Percentiles rank a stretch among this genome's conserved stretches.
phyloP scores from a whole-genome alignment of 2,113 vertebrate species.

The Bubo blakistoni region DNA sequence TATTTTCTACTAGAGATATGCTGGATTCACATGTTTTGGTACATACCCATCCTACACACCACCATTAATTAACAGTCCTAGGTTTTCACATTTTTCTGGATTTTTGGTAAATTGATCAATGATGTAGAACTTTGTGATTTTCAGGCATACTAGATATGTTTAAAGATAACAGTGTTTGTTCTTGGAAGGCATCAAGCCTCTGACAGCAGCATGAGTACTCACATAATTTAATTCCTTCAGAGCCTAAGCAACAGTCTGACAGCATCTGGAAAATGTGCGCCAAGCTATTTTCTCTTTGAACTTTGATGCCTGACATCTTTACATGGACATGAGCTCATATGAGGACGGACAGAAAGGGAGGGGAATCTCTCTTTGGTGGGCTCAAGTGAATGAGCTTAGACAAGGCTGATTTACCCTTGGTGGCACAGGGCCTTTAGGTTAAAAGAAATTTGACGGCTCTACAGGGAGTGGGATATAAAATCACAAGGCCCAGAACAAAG shows the following conservation, averaged over 20 bases:
- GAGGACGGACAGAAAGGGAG: constrained; percentile 41
- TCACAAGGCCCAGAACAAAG: constrained; percentile 12
- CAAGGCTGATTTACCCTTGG: constrained; percentile 45
- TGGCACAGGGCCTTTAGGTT: constrained; percentile 37
- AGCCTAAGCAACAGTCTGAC: constrained; percentile 36
- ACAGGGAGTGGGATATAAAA: neutral
- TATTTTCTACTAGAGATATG: neutral
- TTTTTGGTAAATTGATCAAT: neutral
- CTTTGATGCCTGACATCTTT: constrained; percentile 43
- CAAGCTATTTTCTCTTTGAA: constrained; percentile 58
- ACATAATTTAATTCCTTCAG: constrained; percentile 51
- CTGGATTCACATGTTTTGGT: neutral
- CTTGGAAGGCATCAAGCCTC: neutral
- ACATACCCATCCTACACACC: neutral
- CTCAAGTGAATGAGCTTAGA: constrained; percentile 48
- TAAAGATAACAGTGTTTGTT: neutral
- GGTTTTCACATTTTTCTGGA: neutral
- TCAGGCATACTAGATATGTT: neutral
- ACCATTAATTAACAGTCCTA: neutral
- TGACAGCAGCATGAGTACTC: constrained; percentile 13
- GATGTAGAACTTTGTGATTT: neutral
- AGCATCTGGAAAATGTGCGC: constrained; percentile 30
- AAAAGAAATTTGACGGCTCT: constrained; percentile 56
- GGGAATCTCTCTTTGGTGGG: constrained; percentile 13
- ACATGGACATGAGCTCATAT: constrained; percentile 49